phyloP scores from a whole-genome alignment of 2,113 vertebrate species.

The Motacilla alba region DNA sequence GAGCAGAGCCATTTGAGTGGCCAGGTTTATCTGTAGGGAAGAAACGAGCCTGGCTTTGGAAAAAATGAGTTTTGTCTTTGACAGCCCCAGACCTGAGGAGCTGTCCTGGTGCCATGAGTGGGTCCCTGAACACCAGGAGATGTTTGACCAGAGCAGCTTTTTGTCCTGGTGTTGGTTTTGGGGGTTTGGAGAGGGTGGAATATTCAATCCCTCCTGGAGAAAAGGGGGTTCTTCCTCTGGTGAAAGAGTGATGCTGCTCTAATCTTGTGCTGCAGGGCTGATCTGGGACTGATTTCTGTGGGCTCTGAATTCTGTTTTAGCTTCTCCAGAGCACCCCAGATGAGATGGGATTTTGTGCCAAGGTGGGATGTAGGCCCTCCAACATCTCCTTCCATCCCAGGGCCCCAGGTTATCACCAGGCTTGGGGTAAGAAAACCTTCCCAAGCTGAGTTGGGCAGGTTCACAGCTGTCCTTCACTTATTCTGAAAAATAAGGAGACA shows the following conservation, averaged over 20 bases:
- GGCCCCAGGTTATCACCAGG: accelerated
- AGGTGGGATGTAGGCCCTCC: not conserved
- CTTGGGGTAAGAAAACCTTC: not conserved
- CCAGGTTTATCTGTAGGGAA: not conserved
- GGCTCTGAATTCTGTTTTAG: not conserved
- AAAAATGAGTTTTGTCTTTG: not conserved
- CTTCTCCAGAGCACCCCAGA: not conserved
- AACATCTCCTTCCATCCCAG: not conserved
- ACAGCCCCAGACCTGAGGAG: not conserved
- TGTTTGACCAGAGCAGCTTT: not conserved
- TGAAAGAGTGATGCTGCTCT: not conserved
- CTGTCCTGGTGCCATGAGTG: not conserved
- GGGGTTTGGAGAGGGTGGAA: not conserved
- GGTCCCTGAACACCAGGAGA: not conserved
- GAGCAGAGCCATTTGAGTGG: not conserved
- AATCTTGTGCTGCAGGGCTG: not conserved
- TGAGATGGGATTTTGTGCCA: not conserved
- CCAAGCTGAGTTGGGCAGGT: not conserved
- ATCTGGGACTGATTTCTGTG: not conserved
- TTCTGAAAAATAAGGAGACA: not conserved
- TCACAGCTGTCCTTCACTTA: not conserved
- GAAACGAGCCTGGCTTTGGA: not conserved
- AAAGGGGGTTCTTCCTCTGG: not conserved
- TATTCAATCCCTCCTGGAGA: not conserved
- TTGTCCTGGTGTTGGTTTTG: not conserved